Conservation (phyloP, 2,888 invertebrate species). For the Lamellibrachia columna region DNA sequence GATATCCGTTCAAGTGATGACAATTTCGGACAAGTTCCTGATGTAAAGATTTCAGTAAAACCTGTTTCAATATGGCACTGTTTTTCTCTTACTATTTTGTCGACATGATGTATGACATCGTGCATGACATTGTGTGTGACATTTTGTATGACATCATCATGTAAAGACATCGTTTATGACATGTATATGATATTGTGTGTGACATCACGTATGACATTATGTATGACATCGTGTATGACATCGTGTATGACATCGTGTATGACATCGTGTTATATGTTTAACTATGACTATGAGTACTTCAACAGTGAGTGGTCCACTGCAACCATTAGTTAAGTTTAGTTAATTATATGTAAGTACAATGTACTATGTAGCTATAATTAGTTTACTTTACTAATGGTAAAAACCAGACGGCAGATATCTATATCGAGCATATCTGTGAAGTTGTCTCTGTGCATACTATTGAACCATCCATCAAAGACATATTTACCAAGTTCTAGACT, state of each 20-base stretch:
- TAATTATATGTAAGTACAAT: not conserved
- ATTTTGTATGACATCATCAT: not conserved
- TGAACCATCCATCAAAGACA: not conserved
- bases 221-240: not conserved
- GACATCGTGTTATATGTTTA: not conserved
- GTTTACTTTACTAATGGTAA: not conserved
- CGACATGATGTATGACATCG: not conserved
- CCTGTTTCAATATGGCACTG: not conserved
- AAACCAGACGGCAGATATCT: not conserved
- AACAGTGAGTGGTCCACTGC: not conserved
- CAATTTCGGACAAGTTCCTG: not conserved
- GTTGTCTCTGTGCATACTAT: not conserved
- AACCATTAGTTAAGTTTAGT: not conserved
- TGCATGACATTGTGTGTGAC: not conserved
- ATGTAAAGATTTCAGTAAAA: not conserved
- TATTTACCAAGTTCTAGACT: not conserved
- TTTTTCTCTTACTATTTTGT: not conserved
- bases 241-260: not conserved
- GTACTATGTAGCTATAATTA: not conserved
- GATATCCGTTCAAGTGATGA: not conserved
- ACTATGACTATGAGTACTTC: not conserved
- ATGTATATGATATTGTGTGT: not conserved
- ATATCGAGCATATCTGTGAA: not conserved
- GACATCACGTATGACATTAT: not conserved
- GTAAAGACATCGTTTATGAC: not conserved